Conservation (phyloP, 2,797 vertebrate genomes). For the Enteromius anoplus region DNA sequence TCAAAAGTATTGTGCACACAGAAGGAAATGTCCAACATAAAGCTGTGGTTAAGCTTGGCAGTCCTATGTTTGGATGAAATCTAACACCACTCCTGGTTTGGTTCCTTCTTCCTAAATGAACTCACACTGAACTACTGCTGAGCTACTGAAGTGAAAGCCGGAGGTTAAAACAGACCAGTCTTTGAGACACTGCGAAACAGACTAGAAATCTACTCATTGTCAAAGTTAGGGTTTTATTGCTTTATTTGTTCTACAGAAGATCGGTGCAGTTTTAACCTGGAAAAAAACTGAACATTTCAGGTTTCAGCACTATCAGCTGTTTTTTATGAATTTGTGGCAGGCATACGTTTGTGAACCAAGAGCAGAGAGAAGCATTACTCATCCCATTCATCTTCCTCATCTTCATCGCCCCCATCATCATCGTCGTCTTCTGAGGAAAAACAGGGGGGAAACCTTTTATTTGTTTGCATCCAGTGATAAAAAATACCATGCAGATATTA, state of each 20-base stretch:
- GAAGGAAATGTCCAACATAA: constrained; percentile 23
- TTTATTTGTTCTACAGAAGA: constrained; percentile 16
- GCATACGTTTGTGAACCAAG: neutral
- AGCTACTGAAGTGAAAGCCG: neutral
- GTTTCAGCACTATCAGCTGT: neutral
- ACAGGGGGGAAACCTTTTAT: neutral
- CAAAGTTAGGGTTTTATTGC: neutral
- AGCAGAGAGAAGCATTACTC: constrained; percentile 48
- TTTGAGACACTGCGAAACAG: constrained; percentile 9
- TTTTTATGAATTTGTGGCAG: neutral
- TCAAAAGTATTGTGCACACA: constrained; percentile 9
- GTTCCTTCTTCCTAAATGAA: constrained; percentile 11
- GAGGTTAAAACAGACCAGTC: neutral
- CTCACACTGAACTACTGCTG: neutral
- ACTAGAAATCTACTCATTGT: neutral
- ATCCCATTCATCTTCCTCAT: constrained; percentile 65
- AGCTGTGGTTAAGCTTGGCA: constrained; percentile 20
- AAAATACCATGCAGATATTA: neutral
- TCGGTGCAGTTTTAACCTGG: neutral
- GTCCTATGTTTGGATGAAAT: constrained; percentile 8
- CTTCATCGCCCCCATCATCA: constrained; percentile 57
- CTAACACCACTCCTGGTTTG: constrained; percentile 19
- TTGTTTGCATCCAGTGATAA: neutral
- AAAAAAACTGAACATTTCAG: neutral
- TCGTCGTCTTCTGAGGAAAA: constrained; percentile 56